Percentiles rank a stretch among this genome's conserved stretches.
phyloP scores from a whole-genome alignment of 2,797 vertebrate species.

The Coilia nasus region DNA sequence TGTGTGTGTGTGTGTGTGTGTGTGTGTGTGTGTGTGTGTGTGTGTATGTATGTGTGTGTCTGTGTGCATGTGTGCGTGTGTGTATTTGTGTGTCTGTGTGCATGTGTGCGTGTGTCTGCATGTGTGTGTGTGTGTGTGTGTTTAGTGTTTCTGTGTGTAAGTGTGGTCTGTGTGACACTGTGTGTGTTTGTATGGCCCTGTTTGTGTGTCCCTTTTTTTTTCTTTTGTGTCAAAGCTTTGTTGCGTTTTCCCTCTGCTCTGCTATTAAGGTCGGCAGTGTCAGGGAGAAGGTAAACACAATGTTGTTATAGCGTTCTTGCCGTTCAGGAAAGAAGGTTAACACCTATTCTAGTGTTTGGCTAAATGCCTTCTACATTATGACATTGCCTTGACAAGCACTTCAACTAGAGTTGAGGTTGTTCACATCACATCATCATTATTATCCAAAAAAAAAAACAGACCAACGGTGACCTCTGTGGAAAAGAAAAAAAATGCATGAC shows the following conservation, averaged over 20 bases:
- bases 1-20: not conserved
- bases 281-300: conserved; percentile 2
- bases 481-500: conserved; percentile 33
- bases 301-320: not conserved
- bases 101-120: not conserved
- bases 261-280: conserved; percentile 7
- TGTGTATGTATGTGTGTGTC: not conserved
- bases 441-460: conserved; percentile 33
- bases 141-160: not conserved
- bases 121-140: conserved; percentile 2
- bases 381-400: conserved; percentile 32
- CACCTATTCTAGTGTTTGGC: conserved; percentile 21
- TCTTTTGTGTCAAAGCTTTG: conserved; percentile 14
- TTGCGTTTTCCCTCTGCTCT: conserved; percentile 26
- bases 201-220: conserved; percentile 13
- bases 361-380: conserved; percentile 24
- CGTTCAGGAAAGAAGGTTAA: not conserved
- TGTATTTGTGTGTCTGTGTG: not conserved
- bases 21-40: not conserved
- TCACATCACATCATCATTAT: conserved; percentile 44
- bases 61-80: not conserved
- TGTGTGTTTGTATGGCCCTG: not conserved
- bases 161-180: too few species aligned
- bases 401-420: conserved; percentile 43
- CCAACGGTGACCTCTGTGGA: conserved; percentile 38